These are phyloP conservation scores for Acrossocheilus fasciatus DNA, from an alignment of 2,797 vertebrate genomes.

Conservation along the genomic window DNA sequence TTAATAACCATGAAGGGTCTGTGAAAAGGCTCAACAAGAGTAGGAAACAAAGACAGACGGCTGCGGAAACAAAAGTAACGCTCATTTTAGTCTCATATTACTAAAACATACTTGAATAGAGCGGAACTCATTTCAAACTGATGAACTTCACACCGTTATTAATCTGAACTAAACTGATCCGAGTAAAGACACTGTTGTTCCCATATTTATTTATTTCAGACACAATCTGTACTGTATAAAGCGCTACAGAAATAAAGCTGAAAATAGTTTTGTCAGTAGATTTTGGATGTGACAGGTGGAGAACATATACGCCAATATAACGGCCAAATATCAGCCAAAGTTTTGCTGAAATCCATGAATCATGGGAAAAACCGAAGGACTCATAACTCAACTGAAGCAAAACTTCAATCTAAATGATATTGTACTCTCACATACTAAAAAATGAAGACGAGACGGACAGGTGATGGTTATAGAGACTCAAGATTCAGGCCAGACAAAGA, in stretches of 20 bases:
- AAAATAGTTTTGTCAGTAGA: neutral
- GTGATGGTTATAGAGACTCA: neutral
- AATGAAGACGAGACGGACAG: neutral
- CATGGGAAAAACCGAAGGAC: neutral
- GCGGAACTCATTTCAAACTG: too few relatives aligned
- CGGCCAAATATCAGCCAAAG: neutral
- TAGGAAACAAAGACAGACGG: too few relatives aligned
- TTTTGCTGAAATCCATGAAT: neutral
- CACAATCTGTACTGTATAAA: neutral
- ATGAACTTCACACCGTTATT: too few relatives aligned
- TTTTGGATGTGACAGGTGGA: neutral
- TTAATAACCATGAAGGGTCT: too few relatives aligned
- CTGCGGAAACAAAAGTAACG: too few relatives aligned
- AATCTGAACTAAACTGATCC: neutral
- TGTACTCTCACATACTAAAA: neutral
- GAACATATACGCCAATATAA: neutral
- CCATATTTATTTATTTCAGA: neutral
- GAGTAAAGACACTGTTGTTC: neutral
- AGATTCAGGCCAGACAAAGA: slow-evolving; percentile 6
- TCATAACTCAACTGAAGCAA: neutral
- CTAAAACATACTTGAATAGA: too few relatives aligned
- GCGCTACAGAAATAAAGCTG: neutral
- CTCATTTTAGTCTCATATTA: too few relatives aligned
- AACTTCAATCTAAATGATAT: neutral
- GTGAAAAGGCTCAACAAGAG: too few relatives aligned